Evolutionary conservation across 2,113 vertebrate genomes (phyloP), one percentile per base, ranked within the genome.

Genomic region (Gyps fulvus): DNA sequence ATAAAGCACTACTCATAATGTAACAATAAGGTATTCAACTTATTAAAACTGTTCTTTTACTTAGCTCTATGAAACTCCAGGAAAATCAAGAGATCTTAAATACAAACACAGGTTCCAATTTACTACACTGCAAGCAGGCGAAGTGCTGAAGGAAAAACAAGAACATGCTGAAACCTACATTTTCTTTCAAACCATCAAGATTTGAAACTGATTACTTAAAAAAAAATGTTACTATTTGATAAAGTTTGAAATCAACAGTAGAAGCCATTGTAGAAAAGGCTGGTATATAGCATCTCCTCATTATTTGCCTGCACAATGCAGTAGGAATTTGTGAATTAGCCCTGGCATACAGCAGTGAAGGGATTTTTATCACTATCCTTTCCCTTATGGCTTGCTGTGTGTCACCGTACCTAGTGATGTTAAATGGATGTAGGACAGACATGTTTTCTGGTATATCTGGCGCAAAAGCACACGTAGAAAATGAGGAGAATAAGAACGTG

Each of bases 271-370:
- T 49, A 87, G 27, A 61, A 77, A 81, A 59, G 25, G 23, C 8
- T 67, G 12, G 25, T 61, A 19, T 26, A 54, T 2, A 52, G 18
- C 69, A 62, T 20, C 5, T 82, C n/a, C 69, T 54, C 16, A 13
- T 21, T 65, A 40, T 52, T 67, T 32, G 16, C 12, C 9, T 65
- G 49, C 23, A 55, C 14, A 57, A 29, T 14, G 15, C 58, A 83
- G 36, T 4, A 55, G 38, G 32, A 40, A 67, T 83, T 42, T 89
- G 52, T 67, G 49, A 86, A 58, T 34, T 29, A 7, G 6, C 9
- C 12, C 45, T 34, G n/a, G 27, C 25, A 63, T 5, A 47, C 1
- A 2, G 61, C 1, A 0, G 25, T 31, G 19, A 25, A 61, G 23
- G 58, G 13, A 61, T 78, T 85, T 70, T 82, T 85, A 70, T 25